Evolutionary conservation across 2,888 invertebrate genomes (phyloP).

Genomic region (Cryptus viduatorius): DNA sequence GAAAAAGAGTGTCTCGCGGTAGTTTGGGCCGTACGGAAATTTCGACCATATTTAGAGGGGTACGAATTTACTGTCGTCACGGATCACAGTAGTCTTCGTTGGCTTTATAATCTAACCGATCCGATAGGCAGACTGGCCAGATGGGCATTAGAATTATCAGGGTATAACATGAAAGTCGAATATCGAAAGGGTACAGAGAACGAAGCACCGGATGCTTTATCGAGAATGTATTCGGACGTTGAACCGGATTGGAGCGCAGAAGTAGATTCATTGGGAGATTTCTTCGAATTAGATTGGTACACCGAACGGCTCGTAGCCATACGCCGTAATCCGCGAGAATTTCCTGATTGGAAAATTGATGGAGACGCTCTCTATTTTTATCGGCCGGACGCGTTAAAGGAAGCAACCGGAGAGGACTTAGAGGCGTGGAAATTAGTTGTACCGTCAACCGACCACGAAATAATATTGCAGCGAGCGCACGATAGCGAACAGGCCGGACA

Average conservation of each 20-base stretch:
- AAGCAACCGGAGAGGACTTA: constrained; percentile 55
- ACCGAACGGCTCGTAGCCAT: constrained; percentile 16
- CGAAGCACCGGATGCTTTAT: constrained; percentile 45
- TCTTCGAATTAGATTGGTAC: constrained; percentile 7
- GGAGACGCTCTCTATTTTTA: constrained; percentile 50
- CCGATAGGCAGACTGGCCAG: too few relatives aligned
- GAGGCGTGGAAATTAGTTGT: constrained; percentile 69
- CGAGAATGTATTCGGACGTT: constrained; percentile 51
- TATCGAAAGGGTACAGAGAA: too few relatives aligned
- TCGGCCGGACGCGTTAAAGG: constrained; percentile 51
- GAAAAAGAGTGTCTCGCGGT: too few relatives aligned
- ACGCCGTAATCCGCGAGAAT: constrained; percentile 1
- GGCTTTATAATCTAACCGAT: too few relatives aligned
- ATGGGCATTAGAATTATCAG: too few relatives aligned
- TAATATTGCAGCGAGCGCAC: constrained; percentile 39
- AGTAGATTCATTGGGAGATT: background rate
- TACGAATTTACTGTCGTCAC: too few relatives aligned
- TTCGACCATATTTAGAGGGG: too few relatives aligned
- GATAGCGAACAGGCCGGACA: constrained; percentile 65
- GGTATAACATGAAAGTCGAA: too few relatives aligned
- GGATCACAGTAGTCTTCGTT: too few relatives aligned
- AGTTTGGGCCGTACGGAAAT: too few relatives aligned
- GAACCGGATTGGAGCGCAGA: background rate
- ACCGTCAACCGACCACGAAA: constrained; percentile 43
- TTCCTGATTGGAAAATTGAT: constrained; percentile 44